phyloP scores from a whole-genome alignment of 2,797 vertebrate genomes.

The Gymnothorax javanicus region DNA sequence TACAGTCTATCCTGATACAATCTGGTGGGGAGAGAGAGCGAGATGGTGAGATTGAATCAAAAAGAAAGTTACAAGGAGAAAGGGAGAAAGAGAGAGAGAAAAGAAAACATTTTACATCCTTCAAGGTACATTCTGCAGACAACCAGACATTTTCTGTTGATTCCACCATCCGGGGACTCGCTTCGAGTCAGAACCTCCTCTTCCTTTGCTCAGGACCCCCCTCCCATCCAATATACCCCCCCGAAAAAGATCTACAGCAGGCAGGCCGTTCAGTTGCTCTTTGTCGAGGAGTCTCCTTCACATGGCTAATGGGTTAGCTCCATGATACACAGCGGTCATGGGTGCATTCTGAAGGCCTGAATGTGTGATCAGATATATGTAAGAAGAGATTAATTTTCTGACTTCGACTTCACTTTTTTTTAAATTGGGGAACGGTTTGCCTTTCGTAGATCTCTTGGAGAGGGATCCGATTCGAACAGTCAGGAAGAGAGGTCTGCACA shows the following conservation, averaged over 20 bases:
- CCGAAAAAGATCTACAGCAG: slow-evolving; percentile 62
- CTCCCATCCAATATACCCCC: slow-evolving; percentile 41
- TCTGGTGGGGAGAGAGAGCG: slow-evolving; percentile 86
- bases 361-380: not conserved
- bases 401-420: not conserved
- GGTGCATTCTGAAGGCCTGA: not conserved
- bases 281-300: not conserved
- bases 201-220: slow-evolving; percentile 46
- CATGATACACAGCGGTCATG: not conserved
- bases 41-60: slow-evolving; percentile 81
- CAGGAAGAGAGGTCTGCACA: slow-evolving; percentile 79
- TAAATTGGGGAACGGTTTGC: slow-evolving; percentile 41
- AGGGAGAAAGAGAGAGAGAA: slow-evolving; percentile 56
- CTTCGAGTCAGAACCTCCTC: slow-evolving; percentile 81
- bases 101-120: slow-evolving; percentile 90
- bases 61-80: slow-evolving; percentile 38
- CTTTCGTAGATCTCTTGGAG: slow-evolving; percentile 59
- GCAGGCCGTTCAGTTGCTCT: slow-evolving; percentile 44
- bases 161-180: slow-evolving; percentile 89
- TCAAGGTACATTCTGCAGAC: slow-evolving; percentile 91
- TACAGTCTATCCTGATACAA: slow-evolving; percentile 98
- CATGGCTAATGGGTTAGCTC: not conserved
- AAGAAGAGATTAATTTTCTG: not conserved
- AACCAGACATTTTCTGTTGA: slow-evolving; percentile 72
- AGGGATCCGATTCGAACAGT: slow-evolving; percentile 42